Base-by-base conservation (phyloP, 2,888 invertebrate species). In the Cyrtodaria siliqua region DNA sequence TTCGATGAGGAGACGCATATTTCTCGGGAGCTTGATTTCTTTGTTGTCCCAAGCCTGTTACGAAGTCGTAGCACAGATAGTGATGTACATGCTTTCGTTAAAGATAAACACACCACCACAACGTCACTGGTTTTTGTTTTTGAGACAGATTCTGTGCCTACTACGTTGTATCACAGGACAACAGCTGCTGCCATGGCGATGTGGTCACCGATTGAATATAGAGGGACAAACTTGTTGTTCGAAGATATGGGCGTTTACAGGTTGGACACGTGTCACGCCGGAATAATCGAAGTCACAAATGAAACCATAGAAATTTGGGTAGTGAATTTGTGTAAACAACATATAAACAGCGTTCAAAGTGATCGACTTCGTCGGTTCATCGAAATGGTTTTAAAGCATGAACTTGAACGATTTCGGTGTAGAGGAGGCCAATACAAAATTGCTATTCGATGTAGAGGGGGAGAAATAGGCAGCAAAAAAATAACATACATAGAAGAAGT, bases 21-120 rank as follows among this genome's bases (percentile, higher is more conserved):
- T 6, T 44, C 26, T 2, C 57, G 38, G 20, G 59, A 59, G n/a
- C 57, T 38, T 27, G 59, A 42, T 44, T 57, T 42, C 44, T 33
- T 33, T 33, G 33, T 33, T 33, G 59, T 72, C 2, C 72, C 72
- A 9, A 66, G 66, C 23, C 59, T 72, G 2, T 49, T 72, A n/a
- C 59, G 29, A 6, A 38, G 12, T 12, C 33, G 33, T 33, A 33
- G 33, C 12, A 33, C 33, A 33, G 33, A 33, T 33, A 12, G 12
- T 33, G 33, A 33, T 33, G 33, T 33, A 33, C 33, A 8, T 33
- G 33, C 33, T 8, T 33, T 33, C 12, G 12, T 33, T 33, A 33
- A 12, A 8, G 33, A 12, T 4, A 33, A 33, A 33, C 33, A 12
- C 4, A 8, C 33, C 4, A 33, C 33, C 4, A 33, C 33, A 33